Base-by-base conservation (phyloP, 1,140 invertebrate species). In the Drosophila quadrilineata region DNA sequence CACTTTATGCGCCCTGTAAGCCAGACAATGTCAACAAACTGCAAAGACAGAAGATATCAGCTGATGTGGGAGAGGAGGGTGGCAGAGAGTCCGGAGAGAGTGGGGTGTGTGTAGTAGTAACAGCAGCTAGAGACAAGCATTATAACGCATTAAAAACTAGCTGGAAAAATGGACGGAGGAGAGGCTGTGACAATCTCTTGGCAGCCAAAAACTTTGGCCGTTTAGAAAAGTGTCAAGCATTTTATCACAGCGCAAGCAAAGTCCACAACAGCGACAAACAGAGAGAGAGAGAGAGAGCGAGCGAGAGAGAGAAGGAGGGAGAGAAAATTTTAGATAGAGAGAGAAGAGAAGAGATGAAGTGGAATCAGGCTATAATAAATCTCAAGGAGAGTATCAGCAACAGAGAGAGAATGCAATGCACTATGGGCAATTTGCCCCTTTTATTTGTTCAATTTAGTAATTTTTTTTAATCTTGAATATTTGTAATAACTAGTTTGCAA, bases 181-280 rank as follows among this genome's bases (percentile, higher is more conserved):
- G 53, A 46, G 48, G 26, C 40, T 45, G 29, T 29, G 57, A 52
- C 56, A 82, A 84, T 82, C 77, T 82, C 77, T 84, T 69, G 76
- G 53, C 50, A 84, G 79, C 82, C 77, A 77, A 84, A 84, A 84
- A 84, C 69, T 77, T 85, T 85, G 52, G 79, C 69, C 77, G 79
- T 84, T 85, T 85, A 84, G 77, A 73, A 85, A 85, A 84, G 77
- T 84, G 77, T 84, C 79, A 84, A 84, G 79, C 79, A 85, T 84
- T 84, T 84, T 84, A 84, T 84, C 79, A 84, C 79, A 70, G 59
- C n/a, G n/a, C 56, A 57, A 48, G 58, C 70, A 38, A 57, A 64
- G 57, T 71, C 70, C 65, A 57, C 65, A 71, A 24, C 62, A 77
- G 54, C 54, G 54, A 52, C 43, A 67, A 26, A 28, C n/a, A n/a